Conservation (phyloP, 2,888 invertebrate species). For the Mimachlamys varia region DNA sequence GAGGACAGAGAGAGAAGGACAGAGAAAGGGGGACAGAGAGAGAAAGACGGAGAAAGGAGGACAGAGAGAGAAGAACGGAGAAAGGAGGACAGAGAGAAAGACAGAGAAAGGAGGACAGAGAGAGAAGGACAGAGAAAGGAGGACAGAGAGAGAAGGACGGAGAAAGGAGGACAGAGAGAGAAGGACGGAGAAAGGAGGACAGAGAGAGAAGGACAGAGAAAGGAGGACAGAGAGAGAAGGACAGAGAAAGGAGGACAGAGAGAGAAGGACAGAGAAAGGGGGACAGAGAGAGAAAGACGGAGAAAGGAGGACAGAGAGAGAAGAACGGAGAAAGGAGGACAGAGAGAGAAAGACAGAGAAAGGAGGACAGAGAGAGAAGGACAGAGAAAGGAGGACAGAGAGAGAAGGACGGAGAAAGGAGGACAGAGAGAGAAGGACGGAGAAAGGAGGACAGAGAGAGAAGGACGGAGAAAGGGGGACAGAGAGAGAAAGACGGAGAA, state of each 20-base stretch:
- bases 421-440: no score
- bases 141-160: not conserved
- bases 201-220: not conserved
- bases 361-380: not conserved
- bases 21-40: not conserved
- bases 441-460: no score
- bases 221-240: not conserved
- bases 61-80: not conserved
- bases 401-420: not conserved
- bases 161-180: not conserved
- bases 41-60: not conserved
- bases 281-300: not conserved
- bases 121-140: not conserved
- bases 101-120: not conserved
- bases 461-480: no score
- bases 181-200: not conserved
- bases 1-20: not conserved
- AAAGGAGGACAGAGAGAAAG: not conserved
- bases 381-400: not conserved
- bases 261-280: not conserved
- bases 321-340: not conserved
- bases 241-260: not conserved
- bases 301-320: not conserved
- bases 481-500: not conserved
- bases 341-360: not conserved